phyloP scores from a whole-genome alignment of 1,140 invertebrate genomes.

The Micrasema minimum region DNA sequence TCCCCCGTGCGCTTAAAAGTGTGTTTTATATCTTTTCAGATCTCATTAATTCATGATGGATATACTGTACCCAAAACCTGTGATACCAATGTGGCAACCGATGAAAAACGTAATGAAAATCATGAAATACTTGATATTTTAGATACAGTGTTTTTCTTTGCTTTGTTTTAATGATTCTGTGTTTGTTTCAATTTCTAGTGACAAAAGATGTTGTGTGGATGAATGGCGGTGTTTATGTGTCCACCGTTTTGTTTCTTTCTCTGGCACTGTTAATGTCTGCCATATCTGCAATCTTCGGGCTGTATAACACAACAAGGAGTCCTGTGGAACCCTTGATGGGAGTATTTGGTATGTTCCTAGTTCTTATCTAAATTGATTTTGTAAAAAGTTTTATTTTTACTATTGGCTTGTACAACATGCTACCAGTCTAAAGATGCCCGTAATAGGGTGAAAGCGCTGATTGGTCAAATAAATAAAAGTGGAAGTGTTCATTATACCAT shows the following conservation, averaged over 20 bases:
- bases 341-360: slow-evolving; percentile 44
- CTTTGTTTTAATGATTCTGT: neutral
- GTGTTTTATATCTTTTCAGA: slow-evolving; percentile 1
- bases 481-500: too few species aligned
- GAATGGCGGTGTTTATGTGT: slow-evolving; percentile 42
- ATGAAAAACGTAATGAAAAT: slow-evolving; percentile 1
- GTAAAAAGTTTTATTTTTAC: too few species aligned
- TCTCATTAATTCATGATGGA: neutral
- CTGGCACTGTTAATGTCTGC: slow-evolving; percentile 26
- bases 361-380: too few species aligned
- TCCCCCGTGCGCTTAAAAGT: too few species aligned
- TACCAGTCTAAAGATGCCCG: too few species aligned
- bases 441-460: too few species aligned
- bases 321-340: slow-evolving; percentile 45
- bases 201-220: slow-evolving; percentile 33
- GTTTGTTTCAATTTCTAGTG: slow-evolving; percentile 4
- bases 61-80: neutral
- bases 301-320: slow-evolving; percentile 44
- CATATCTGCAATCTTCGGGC: slow-evolving; percentile 35
- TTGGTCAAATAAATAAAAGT: too few species aligned
- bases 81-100: neutral
- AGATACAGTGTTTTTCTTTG: neutral
- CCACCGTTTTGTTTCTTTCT: slow-evolving; percentile 41
- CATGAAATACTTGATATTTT: neutral
- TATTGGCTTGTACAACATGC: too few species aligned